These are phyloP conservation scores for Leptogaster cylindrica DNA, from an alignment of 2,888 invertebrate species.

Conservation along the genomic window DNA sequence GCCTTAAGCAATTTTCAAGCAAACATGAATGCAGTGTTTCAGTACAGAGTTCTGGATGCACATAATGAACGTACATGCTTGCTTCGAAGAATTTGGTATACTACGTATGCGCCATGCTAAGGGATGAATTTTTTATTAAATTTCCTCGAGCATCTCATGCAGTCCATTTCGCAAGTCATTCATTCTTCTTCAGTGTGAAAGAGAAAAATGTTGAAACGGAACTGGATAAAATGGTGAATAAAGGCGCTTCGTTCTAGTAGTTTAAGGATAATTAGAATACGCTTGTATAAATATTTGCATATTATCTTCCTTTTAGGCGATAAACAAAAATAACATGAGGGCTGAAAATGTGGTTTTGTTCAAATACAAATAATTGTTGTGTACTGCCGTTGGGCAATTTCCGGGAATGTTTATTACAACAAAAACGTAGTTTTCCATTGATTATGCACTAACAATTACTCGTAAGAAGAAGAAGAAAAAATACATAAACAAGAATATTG, in stretches of 20 bases:
- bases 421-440: slow-evolving; percentile 6
- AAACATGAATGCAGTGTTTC: slow-evolving; percentile 17
- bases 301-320: background rate
- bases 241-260: background rate
- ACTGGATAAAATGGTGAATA: background rate
- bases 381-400: no score
- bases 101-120: slow-evolving; percentile 10
- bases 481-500: no score
- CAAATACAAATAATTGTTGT: no score
- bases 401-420: slow-evolving; percentile 1
- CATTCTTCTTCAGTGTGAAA: slow-evolving; percentile 1
- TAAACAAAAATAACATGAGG: background rate
- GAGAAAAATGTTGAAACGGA: background rate
- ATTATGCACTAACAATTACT: slow-evolving; percentile 15
- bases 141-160: slow-evolving; percentile 27
- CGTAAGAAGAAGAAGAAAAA: no score
- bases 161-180: slow-evolving; percentile 21
- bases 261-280: slow-evolving; percentile 22
- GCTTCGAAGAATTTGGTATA: slow-evolving; percentile 17
- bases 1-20: slow-evolving; percentile 23
- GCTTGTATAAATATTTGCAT: slow-evolving; percentile 25
- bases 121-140: slow-evolving; percentile 33
- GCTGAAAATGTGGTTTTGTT: slow-evolving; percentile 11
- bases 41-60: slow-evolving; percentile 12
- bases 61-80: slow-evolving; percentile 11